Evolutionary conservation across 37 sponge, comb jelly and placozoan genomes (phyloP).

Genomic region (Theonella swinhoei): DNA sequence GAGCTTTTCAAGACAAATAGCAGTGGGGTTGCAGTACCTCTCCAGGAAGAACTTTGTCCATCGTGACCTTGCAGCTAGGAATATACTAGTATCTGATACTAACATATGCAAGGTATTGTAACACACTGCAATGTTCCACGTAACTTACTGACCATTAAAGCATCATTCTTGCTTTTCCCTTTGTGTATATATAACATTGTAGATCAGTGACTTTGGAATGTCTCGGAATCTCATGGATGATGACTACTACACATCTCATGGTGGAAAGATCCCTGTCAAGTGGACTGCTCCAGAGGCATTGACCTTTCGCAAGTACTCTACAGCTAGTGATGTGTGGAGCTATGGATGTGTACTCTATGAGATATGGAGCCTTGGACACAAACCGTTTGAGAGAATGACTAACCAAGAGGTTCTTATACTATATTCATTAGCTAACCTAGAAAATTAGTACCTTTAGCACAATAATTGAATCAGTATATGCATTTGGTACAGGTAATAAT

Average conservation of each 20-base stretch:
- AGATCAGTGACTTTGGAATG: slow-evolving; percentile 62
- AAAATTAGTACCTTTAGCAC: not conserved
- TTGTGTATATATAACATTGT: not conserved
- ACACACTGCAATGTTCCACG: not conserved
- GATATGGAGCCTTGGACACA: slow-evolving; percentile 57
- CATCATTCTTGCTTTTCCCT: no score
- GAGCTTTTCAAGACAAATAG: slow-evolving; percentile 30
- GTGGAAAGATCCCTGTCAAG: slow-evolving; percentile 49
- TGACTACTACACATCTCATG: slow-evolving; percentile 27
- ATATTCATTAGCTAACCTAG: not conserved
- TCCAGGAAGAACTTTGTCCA: slow-evolving; percentile 32
- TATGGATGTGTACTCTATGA: slow-evolving; percentile 57
- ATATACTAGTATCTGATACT: slow-evolving; percentile 35
- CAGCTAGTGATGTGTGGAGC: slow-evolving; percentile 66
- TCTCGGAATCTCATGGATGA: slow-evolving; percentile 27
- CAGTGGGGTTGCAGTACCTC: slow-evolving; percentile 33
- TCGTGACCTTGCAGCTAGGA: slow-evolving; percentile 52
- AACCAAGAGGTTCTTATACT: slow-evolving; percentile 30
- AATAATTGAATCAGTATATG: not conserved
- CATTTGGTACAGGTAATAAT: not conserved
- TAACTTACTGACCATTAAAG: no score
- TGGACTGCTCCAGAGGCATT: slow-evolving; percentile 69
- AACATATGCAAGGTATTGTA: slow-evolving; percentile 32
- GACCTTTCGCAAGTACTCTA: slow-evolving; percentile 45
- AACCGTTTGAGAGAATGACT: slow-evolving; percentile 30